Evolutionary conservation across 2,113 vertebrate genomes (phyloP), one percentile per base, ranked within the genome.

Genomic region (Arothron firmamentum): DNA sequence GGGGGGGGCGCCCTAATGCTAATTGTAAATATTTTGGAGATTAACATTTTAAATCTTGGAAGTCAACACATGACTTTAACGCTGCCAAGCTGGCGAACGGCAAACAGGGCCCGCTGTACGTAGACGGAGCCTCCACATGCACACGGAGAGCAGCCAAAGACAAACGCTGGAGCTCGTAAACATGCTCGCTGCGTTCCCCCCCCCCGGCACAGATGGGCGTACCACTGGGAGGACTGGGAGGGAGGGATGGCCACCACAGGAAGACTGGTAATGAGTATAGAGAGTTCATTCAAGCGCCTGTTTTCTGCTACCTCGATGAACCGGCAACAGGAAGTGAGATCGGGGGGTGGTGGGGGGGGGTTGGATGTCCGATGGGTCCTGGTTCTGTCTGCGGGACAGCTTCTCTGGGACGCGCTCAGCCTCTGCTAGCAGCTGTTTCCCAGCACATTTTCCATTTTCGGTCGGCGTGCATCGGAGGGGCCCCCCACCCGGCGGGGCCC

Each of bases 161-260:
- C 82, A 73, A 84, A 74, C 64, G n/a, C 56, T 55, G 13, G 56
- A 67, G 65, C 60, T 67, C 71, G 67, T 77, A 72, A 84, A 82
- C 77, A 84, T 59, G 69, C 45, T 67, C 10, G 56, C 54, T 67
- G 70, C 63, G 60, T 64, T 20, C 52, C 70, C 23, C 52, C 70
- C 67, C 66, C 25, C 58, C 53, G 23, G 65, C 59, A 76, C 70
- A 79, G 68, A 81, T 68, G 70, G 70, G 62, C 43, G 25, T 28
- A 43, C 50, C 57, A 34, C 56, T 67, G 15, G 31, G 64, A 74
- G 80, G 70, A 80, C 31, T 34, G 71, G 31, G 31, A 10, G 59
- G 48, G 43, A 34, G 42, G 20, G 16, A 56, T 1, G 23, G 67
- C 17, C 13, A 64, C 59, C 51, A 38, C 47, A 38, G 48, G 31